Percentiles rank a stretch among this genome's conserved stretches.
These are phyloP conservation scores for Dromaius novaehollandiae DNA, from an alignment of 2,113 vertebrate species.

Conservation along the genomic window DNA sequence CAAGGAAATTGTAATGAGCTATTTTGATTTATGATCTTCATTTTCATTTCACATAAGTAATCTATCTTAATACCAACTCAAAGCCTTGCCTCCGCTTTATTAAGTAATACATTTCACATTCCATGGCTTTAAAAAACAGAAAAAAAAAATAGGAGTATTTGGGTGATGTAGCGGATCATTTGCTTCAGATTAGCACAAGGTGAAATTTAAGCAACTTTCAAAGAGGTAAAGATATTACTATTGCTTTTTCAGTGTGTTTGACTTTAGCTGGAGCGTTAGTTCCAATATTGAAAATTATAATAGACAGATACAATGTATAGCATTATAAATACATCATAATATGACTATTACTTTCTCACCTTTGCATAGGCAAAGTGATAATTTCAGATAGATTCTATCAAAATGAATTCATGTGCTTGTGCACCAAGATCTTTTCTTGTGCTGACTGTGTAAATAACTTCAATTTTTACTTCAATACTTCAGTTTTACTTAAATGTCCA, in stretches of 20 bases:
- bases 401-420: background rate
- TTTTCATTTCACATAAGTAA: constrained; percentile 70
- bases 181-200: constrained; percentile 23
- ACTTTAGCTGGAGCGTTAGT: background rate
- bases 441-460: background rate
- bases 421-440: background rate
- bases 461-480: background rate
- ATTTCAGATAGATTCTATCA: background rate
- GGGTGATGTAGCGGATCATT: constrained; percentile 52
- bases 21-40: constrained; percentile 72
- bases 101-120: constrained; percentile 59
- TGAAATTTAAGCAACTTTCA: constrained; percentile 44
- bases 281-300: background rate
- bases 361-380: background rate
- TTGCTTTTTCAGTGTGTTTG: background rate
- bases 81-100: constrained; percentile 49
- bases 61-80: constrained; percentile 67
- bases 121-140: constrained; percentile 13
- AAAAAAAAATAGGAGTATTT: background rate
- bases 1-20: constrained; percentile 48
- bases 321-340: background rate
- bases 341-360: background rate
- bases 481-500: background rate
- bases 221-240: background rate
- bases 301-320: background rate